Evolutionary conservation across 2,888 invertebrate genomes (phyloP).

Genomic region (Sceliomorpha sp.): DNA sequence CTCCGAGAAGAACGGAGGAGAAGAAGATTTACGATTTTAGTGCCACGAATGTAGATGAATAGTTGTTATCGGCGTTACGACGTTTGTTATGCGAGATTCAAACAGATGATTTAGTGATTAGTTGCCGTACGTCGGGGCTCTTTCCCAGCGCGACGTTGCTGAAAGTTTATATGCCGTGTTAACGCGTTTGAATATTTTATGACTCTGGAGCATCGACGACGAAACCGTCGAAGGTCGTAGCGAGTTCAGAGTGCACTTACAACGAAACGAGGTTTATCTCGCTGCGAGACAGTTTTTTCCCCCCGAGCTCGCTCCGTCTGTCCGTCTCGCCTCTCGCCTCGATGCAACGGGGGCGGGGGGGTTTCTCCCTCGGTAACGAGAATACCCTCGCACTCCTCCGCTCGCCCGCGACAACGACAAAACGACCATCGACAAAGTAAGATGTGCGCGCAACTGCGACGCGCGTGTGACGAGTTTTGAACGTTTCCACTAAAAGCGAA

Average conservation of each 20-base stretch:
- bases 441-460: constrained; percentile 4
- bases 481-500: constrained; percentile 5
- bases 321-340: constrained; percentile 19
- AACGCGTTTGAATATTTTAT: constrained; percentile 21
- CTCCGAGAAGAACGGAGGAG: neutral
- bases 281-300: constrained; percentile 5
- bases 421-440: constrained; percentile 9
- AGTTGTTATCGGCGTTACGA: constrained; percentile 24
- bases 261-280: constrained; percentile 3
- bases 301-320: too few species aligned
- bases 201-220: constrained; percentile 1
- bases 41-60: constrained; percentile 1
- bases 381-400: constrained; percentile 14
- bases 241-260: constrained; percentile 7
- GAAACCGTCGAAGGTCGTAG: constrained; percentile 10
- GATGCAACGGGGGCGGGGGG: constrained; percentile 21
- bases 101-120: constrained; percentile 22
- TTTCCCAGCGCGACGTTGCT: neutral
- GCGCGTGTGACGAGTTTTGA: too few species aligned
- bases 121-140: too few species aligned
- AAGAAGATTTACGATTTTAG: neutral
- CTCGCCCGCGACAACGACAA: constrained; percentile 10
- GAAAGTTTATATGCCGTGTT: constrained; percentile 36
- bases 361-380: constrained; percentile 27
- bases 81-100: constrained; percentile 12